Conservation (phyloP, 2,113 vertebrate species). For the human region GRCh38 chrX:121582001-121582500, state of each 20-base stretch:
- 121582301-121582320: background rate
- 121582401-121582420: background rate
- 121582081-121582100: background rate
- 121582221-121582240: background rate
- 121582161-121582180: background rate
- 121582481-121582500: slow-evolving; percentile 21
- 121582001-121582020: background rate
- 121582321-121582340: background rate
- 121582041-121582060: background rate
- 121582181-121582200: background rate
- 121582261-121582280: slow-evolving; percentile 24
- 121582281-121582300: background rate
- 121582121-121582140: background rate
- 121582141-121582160: background rate
- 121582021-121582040: background rate
- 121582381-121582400: slow-evolving; percentile 28
- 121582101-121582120: background rate
- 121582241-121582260: slow-evolving; percentile 10
- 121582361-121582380: background rate
- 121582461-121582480: background rate
- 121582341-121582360: background rate
- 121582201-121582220: background rate
- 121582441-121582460: slow-evolving; percentile 11
- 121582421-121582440: slow-evolving; percentile 9
- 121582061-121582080: background rate